These are phyloP conservation scores for Podotricha telesiphe DNA, from an alignment of 2,888 invertebrate genomes.

Conservation along the genomic window DNA sequence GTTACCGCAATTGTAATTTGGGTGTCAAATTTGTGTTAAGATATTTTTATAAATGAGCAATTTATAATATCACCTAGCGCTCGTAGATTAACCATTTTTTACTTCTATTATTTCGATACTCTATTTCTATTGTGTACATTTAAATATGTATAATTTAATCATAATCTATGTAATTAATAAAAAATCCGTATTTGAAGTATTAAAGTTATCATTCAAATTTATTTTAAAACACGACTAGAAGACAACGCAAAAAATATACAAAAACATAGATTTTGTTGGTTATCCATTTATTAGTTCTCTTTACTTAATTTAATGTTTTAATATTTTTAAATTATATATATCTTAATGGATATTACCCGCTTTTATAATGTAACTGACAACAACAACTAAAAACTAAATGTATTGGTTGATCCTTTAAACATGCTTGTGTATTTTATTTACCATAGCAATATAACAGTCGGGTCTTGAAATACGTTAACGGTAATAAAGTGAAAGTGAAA, in stretches of 20 bases:
- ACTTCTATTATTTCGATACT: not conserved
- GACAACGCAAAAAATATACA: not conserved
- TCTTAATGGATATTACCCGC: not conserved
- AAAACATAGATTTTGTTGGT: not conserved
- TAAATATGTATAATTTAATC: not conserved
- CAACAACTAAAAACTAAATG: not conserved
- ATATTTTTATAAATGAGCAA: not conserved
- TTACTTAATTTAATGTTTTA: not conserved
- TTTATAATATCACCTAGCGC: constrained; percentile 1
- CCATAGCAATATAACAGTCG: constrained; percentile 24
- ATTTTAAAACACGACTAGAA: not conserved
- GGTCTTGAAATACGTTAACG: constrained; percentile 27
- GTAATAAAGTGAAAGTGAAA: constrained; percentile 45
- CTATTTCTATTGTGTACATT: too few relatives aligned
- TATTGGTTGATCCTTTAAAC: not conserved
- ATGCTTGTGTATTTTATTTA: constrained; percentile 28
- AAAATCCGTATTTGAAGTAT: not conserved
- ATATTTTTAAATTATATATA: not conserved
- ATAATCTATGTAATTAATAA: not conserved
- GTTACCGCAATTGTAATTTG: not conserved
- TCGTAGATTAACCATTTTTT: not conserved
- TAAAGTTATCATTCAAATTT: not conserved
- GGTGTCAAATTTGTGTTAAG: not conserved
- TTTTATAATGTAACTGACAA: constrained; percentile 13
- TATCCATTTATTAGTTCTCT: not conserved